Conservation (phyloP, 2,113 vertebrate genomes). For the Plestiodon gilberti region DNA sequence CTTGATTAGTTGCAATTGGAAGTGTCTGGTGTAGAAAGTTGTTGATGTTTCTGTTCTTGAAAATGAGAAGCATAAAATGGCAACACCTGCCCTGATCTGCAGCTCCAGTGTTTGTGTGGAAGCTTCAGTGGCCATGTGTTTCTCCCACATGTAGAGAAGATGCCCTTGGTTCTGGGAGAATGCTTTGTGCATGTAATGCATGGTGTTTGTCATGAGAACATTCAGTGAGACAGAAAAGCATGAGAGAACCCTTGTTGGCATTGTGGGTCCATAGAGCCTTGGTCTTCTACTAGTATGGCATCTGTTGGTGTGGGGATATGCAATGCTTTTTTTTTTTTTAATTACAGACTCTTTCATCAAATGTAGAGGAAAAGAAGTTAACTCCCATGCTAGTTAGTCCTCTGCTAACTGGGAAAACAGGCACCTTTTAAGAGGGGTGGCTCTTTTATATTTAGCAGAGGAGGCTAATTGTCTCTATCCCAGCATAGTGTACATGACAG, state of each 20-base stretch:
- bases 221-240: neutral
- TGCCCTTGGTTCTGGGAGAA: neutral
- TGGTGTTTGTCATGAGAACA: neutral
- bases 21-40: neutral
- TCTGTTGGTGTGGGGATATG: neutral
- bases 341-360: neutral
- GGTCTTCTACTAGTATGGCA: neutral
- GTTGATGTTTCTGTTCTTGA: neutral
- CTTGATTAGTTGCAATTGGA: constrained; percentile 26
- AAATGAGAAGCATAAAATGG: neutral
- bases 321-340: neutral
- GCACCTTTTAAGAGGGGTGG: too few relatives aligned
- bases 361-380: neutral
- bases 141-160: neutral
- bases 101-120: neutral
- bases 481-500: too few relatives aligned
- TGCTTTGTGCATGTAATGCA: neutral
- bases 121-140: neutral
- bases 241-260: neutral
- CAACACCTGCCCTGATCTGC: neutral
- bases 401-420: too few relatives aligned
- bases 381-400: too few relatives aligned
- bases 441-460: too few relatives aligned
- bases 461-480: too few relatives aligned
- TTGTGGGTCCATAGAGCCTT: too few relatives aligned